These are phyloP conservation scores for Leptodactylus fallax DNA, from an alignment of 2,797 vertebrate species.

Conservation along the genomic window DNA sequence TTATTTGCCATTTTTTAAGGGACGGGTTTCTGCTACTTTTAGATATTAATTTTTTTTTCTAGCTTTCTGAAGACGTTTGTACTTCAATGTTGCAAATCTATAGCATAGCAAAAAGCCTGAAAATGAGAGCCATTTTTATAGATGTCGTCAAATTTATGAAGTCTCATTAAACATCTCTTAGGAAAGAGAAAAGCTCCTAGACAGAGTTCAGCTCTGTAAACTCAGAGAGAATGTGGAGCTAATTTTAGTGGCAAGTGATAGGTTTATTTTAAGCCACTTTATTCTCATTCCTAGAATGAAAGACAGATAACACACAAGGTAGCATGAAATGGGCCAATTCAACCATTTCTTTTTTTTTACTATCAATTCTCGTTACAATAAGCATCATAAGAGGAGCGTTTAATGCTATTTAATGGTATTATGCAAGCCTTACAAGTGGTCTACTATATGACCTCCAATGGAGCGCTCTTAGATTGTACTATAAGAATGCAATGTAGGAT, in stretches of 20 bases:
- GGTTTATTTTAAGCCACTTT: constrained; percentile 33
- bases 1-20: constrained; percentile 36
- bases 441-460: neutral
- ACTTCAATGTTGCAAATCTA: neutral
- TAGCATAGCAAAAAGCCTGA: constrained; percentile 26
- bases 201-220: constrained; percentile 4
- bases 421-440: neutral
- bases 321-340: neutral
- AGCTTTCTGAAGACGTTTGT: neutral
- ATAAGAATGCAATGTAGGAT: neutral
- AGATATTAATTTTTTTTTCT: constrained; percentile 12
- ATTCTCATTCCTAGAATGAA: constrained; percentile 7
- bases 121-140: constrained; percentile 24
- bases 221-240: neutral
- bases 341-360: neutral
- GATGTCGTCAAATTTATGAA: constrained; percentile 15
- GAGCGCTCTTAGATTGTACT: neutral
- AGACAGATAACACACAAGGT: neutral
- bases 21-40: constrained; percentile 3
- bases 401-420: neutral
- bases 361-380: neutral
- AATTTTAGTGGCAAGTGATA: constrained; percentile 26
- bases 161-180: constrained; percentile 29
- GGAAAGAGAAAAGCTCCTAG: neutral
- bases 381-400: neutral